Evolutionary conservation across 2,888 invertebrate species (phyloP).

Genomic region (Syritta pipiens): DNA sequence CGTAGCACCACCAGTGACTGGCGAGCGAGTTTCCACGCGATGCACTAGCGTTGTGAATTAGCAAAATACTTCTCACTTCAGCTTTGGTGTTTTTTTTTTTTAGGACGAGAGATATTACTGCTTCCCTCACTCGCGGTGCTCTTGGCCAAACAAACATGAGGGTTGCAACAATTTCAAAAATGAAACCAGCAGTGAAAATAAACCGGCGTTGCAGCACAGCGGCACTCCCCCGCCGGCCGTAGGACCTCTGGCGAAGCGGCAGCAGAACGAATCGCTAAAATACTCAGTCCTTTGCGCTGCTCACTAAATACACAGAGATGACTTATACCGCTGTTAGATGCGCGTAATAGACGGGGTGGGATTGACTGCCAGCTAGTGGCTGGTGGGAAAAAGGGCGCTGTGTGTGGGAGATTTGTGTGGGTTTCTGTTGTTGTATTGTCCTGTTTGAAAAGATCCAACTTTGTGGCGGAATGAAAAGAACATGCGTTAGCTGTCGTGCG

Average conservation of each 20-base stretch:
- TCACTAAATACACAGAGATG: constrained; percentile 10
- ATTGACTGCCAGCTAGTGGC: no score
- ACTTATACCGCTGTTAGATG: neutral
- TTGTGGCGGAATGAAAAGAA: no score
- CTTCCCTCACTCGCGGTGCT: no score
- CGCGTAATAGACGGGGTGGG: neutral
- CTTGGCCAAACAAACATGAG: neutral
- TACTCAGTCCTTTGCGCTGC: constrained; percentile 18
- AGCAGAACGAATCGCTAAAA: constrained; percentile 22
- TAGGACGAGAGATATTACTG: neutral
- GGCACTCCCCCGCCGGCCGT: no score
- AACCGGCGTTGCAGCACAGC: no score
- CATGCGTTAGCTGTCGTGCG: no score
- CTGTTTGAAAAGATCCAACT: no score
- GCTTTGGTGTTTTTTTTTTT: no score
- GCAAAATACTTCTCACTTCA: constrained; percentile 53
- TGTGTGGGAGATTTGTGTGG: no score
- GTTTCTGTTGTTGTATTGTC: no score
- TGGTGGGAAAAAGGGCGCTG: no score
- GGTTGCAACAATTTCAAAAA: constrained; percentile 1
- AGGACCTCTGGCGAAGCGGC: no score
- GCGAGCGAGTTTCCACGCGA: neutral
- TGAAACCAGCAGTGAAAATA: neutral
- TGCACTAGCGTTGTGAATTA: constrained; percentile 46
- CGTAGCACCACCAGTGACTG: neutral